Evolutionary conservation across 2,113 vertebrate species (phyloP).

Genomic region (Potamarius usumacintae): DNA sequence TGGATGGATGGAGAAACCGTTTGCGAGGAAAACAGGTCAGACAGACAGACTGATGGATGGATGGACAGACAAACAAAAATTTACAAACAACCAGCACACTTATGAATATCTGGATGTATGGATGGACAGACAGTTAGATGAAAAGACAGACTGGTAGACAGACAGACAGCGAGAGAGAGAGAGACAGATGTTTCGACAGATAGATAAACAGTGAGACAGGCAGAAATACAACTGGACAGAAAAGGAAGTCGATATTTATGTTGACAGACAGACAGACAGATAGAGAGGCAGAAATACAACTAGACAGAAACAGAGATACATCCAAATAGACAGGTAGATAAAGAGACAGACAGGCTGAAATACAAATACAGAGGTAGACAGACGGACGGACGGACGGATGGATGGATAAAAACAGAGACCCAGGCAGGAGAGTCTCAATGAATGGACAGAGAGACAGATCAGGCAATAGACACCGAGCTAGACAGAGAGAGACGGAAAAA

Average conservation of each 20-base stretch:
- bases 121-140: not conserved
- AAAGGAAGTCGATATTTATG: not conserved
- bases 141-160: not conserved
- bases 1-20: no score
- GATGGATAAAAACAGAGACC: not conserved
- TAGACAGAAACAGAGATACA: no score
- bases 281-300: no score
- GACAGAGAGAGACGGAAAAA: not conserved
- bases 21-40: not conserved
- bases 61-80: not conserved
- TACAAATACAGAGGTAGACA: no score
- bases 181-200: no score
- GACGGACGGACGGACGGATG: not conserved
- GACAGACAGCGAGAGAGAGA: not conserved
- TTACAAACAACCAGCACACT: not conserved
- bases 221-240: not conserved
- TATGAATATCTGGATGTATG: no score
- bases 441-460: not conserved
- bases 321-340: no score
- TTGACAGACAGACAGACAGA: no score
- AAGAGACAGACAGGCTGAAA: no score
- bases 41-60: not conserved
- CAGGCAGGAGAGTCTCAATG: not conserved
- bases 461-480: not conserved
- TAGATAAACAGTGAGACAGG: not conserved